phyloP scores from a whole-genome alignment of 2,888 invertebrate species.

The Apotomis capreana region DNA sequence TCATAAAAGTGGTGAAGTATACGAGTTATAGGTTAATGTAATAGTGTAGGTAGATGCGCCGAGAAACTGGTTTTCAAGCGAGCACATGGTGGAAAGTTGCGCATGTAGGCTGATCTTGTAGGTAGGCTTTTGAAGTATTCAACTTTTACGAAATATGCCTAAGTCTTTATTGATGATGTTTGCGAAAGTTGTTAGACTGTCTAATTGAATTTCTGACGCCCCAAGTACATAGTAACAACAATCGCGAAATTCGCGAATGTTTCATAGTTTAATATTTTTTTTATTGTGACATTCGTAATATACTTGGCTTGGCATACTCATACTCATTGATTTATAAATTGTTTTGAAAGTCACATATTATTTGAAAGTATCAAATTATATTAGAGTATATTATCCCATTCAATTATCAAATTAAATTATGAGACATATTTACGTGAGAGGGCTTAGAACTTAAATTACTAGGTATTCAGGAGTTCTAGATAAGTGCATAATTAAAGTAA shows the following conservation, averaged over 20 bases:
- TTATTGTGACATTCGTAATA: neutral
- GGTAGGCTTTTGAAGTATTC: conserved; percentile 27
- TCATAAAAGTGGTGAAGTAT: conserved; percentile 43
- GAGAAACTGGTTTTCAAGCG: conserved; percentile 57
- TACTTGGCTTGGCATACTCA: too few species aligned
- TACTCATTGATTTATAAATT: too few species aligned
- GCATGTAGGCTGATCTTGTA: conserved; percentile 48
- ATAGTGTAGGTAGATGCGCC: conserved; percentile 29
- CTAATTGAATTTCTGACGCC: conserved; percentile 5
- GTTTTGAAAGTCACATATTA: too few species aligned
- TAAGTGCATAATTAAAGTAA: too few species aligned
- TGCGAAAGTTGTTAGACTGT: conserved; percentile 21
- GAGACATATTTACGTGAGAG: too few species aligned
- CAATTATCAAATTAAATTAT: too few species aligned
- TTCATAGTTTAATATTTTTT: neutral
- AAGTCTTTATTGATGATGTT: conserved; percentile 19
- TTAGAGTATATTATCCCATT: too few species aligned
- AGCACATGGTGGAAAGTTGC: conserved; percentile 71
- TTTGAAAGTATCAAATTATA: too few species aligned
- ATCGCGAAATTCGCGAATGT: neutral
- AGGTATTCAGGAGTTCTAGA: too few species aligned
- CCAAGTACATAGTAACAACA: neutral
- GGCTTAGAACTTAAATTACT: too few species aligned
- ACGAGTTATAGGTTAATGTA: conserved; percentile 47
- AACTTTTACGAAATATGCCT: conserved; percentile 22